Evolutionary conservation across 2,797 vertebrate genomes (phyloP), one percentile per base, ranked within the genome.

Genomic region (Anniella stebbinsi): DNA sequence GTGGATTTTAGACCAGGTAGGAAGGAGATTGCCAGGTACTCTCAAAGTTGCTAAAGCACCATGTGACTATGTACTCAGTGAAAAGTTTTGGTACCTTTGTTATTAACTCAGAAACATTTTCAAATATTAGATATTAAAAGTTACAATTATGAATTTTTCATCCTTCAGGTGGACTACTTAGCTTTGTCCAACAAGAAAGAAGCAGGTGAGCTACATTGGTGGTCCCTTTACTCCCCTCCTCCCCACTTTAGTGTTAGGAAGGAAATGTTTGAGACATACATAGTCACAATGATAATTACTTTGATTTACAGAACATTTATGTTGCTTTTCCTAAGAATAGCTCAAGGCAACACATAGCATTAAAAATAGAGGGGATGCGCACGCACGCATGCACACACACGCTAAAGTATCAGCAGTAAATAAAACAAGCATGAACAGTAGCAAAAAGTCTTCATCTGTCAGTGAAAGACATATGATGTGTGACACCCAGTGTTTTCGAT

Each of bases 21-120:
- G 60, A 88, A 72, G 90, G 41, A 84, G 54, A 86, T 94, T 93
- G 90, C 87, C 85, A 81, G 5, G 75, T 33, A 12, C 2, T 67
- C 33, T 67, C 21, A 51, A 9, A 30, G 17, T 28, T 57, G 23
- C 38, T 18, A 63, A 83, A 72, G 30, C 5, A 48, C 30, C 7
- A 9, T n/a, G 54, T 13, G 25, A 60, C 48, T 82, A 63, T 66
- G 12, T 33, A 45, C 45, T 67, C 41, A 23, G 9, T 36, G 13
- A 38, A 36, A 51, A 21, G 1, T 8, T 76, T 48, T 48, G 28
- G 70, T 41, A 57, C 33, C 66, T 70, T n/a, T n/a, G 6, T 57
- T 36, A 72, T 60, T 9, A 33, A 28, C 36, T 45, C 17, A 9
- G 38, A 17, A 76, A 45, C 7, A 38, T 41, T 41, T 63, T 63